phyloP scores from a whole-genome alignment of 2,113 vertebrate genomes.

The Onychostoma macrolepis region DNA sequence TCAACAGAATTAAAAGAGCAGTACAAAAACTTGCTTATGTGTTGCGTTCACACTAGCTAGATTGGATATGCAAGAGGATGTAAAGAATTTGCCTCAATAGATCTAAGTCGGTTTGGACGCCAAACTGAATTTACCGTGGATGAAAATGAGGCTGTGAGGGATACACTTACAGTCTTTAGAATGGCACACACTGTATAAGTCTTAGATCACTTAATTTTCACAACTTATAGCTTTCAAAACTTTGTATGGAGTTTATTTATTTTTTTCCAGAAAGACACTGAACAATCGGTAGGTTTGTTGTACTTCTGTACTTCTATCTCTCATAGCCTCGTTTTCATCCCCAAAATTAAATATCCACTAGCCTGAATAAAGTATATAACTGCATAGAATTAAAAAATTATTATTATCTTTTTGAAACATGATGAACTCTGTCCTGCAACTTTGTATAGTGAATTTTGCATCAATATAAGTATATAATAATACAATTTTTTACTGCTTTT shows the following conservation, averaged over 20 bases:
- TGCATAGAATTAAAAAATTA: background rate
- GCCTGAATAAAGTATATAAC: background rate
- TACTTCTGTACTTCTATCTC: too few relatives aligned
- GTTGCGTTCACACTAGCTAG: background rate
- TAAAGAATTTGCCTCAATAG: background rate
- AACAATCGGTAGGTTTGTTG: background rate
- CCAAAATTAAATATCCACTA: too few relatives aligned
- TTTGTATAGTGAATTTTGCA: background rate
- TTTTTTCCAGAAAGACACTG: too few relatives aligned
- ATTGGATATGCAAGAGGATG: background rate
- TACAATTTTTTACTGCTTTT: background rate
- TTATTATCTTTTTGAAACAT: background rate
- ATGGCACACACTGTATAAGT: too few relatives aligned
- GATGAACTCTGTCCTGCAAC: background rate
- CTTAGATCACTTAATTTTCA: too few relatives aligned
- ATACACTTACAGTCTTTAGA: background rate
- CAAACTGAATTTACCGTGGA: background rate
- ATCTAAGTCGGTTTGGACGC: background rate
- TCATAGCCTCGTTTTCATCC: too few relatives aligned
- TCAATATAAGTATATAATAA: background rate
- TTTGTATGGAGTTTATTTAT: background rate
- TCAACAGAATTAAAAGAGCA: background rate
- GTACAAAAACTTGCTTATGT: background rate
- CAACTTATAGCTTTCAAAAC: too few relatives aligned
- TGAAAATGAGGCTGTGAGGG: too few relatives aligned